Evolutionary conservation across 2,797 vertebrate genomes (phyloP), one percentile per base, ranked within the genome.

Genomic region (Jordanella pulchra): DNA sequence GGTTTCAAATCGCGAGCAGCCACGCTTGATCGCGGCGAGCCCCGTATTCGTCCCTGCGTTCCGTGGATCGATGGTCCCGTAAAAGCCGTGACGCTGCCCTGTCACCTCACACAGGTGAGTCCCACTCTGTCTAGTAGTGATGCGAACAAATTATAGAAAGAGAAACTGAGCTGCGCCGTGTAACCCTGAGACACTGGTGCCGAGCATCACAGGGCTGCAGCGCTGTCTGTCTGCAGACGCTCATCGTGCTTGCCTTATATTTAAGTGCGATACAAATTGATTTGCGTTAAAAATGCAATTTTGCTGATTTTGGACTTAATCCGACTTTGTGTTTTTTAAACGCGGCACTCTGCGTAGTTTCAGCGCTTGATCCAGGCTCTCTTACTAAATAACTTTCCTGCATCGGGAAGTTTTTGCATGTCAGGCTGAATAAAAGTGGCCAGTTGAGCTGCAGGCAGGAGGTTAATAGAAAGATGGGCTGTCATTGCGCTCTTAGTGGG

Each of bases 71-170:
- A 97, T 97, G 96, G 90, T 90, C 77, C 95, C 91, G 86, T 96
- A 95, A 39, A n/a, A 96, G 91, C 94, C 91, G 90, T 86, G 92
- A 92, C 90, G 92, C 93, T 89, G 91, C 92, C 85, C 92, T 90
- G 95, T 92, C 94, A 93, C 92, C 93, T 92, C 60, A 90, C 93
- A 93, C 96, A 97, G 97, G 97, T 98, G 97, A 97, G 97, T 89
- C 75, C 86, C 84, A 68, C 78, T 48, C 28, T 25, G 83, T 86
- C 77, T 60, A 47, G 80, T 76, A 47, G 74, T 61, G 84, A 88
- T 86, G 87, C 80, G 85, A 88, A 83, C 87, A 89, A 87, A 91
- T 63, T 63, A 44, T 90, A 81, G 74, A 83, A 81, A 77, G 63
- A 80, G 72, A 83, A 77, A 70, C 76, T 81, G 81, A 89, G 87